Conservation (phyloP, 2,113 vertebrate genomes). For the Pygoscelis adeliae region DNA sequence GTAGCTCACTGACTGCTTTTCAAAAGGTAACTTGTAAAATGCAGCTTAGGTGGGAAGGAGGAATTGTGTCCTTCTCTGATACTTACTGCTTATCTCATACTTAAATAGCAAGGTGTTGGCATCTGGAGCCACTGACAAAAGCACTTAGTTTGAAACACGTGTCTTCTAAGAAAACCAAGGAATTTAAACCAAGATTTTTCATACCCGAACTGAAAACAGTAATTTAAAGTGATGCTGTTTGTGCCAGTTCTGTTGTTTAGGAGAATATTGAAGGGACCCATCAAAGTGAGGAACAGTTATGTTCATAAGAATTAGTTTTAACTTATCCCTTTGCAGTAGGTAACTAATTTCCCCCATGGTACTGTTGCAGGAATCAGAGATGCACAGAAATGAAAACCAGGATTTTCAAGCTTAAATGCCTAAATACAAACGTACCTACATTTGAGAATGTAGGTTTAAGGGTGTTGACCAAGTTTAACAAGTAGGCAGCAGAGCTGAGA, state of each 20-base stretch:
- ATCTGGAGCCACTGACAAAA: not conserved
- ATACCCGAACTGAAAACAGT: not conserved
- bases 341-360: not conserved
- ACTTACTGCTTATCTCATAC: not conserved
- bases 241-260: not conserved
- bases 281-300: not conserved
- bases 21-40: not conserved
- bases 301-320: not conserved
- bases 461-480: not conserved
- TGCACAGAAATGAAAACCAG: not conserved
- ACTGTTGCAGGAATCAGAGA: not conserved
- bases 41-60: not conserved
- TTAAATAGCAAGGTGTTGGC: not conserved
- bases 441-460: not conserved
- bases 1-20: not conserved
- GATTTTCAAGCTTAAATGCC: not conserved
- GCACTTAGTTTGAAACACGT: not conserved
- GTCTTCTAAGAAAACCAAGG: not conserved
- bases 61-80: not conserved
- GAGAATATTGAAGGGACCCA: not conserved
- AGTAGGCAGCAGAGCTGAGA: not conserved
- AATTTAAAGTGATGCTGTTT: not conserved
- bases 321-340: not conserved
- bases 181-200: not conserved
- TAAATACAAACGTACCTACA: not conserved